Base-by-base conservation (phyloP, 2,888 invertebrate species). In the Pardosa pseudoannulata region DNA sequence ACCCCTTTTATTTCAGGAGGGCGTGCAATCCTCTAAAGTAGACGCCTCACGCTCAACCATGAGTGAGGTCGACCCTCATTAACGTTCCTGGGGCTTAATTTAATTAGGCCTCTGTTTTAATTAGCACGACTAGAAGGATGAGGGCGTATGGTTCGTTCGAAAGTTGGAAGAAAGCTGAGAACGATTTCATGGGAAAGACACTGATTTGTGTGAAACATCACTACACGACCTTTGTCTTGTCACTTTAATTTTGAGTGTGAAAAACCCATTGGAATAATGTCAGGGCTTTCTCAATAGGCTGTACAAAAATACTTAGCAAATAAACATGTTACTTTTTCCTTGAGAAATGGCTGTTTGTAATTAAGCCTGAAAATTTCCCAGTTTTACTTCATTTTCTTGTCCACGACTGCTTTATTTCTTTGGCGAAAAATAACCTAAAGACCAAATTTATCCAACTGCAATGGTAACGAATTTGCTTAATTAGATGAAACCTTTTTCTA, bases 31-130 rank as follows among this genome's bases (percentile, higher is more conserved):
- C 19, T 28, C 39, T 39, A 13, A 71, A 64, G 41, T 32, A 28
- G 65, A n/a, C 36, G 19, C n/a, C 39, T 71, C 71, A 71, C 71
- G 71, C 28, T n/a, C 39, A 50, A 19, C 32, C 70, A 6, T 11
- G 65, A 80, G 50, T 56, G 46, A 36, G 36, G 7, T 16, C 41
- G 73, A 73, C 50, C 73, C 67, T 65, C 65, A 29, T 50, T 65
- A 29, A 64, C 27, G 32, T 74, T 62, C 64, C 28, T 46, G 39
- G 68, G 27, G 82, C 31, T 75, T 82, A 82, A 82, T 82, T 82
- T 62, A 82, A 82, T 82, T 82, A 82, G 82, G 67, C 41, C 56
- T 71, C 62, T 62, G 71, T 82, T 80, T 82, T 82, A 82, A 82
- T 82, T 82, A 82, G 74, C 75, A 82, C 70, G 75, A 56, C 50